These are phyloP conservation scores for Eidolon helvum DNA, from an alignment of 2,113 vertebrate genomes.

Conservation along the genomic window DNA sequence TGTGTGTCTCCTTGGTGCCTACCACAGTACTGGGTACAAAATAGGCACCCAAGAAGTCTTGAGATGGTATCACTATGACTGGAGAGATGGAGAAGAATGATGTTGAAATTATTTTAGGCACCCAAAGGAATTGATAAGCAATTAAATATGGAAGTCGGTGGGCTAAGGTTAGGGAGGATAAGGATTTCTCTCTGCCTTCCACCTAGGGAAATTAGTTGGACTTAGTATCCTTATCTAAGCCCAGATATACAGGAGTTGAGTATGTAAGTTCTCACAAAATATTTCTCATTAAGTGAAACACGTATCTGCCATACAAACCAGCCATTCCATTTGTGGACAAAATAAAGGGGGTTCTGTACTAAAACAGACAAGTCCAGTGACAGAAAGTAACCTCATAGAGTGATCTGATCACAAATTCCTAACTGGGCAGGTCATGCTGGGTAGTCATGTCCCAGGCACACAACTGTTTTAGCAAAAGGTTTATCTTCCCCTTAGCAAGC, in stretches of 20 bases:
- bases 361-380: background rate
- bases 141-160: background rate
- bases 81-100: background rate
- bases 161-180: background rate
- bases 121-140: background rate
- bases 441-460: background rate
- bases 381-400: background rate
- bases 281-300: constrained; percentile 16
- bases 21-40: background rate
- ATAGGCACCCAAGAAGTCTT: background rate
- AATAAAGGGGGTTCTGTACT: background rate
- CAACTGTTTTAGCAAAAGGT: background rate
- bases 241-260: background rate
- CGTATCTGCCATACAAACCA: background rate
- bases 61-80: background rate
- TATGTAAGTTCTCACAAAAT: background rate
- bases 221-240: background rate
- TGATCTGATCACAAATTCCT: background rate
- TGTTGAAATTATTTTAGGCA: background rate
- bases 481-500: background rate
- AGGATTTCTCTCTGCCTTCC: background rate
- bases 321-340: background rate
- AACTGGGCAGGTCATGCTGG: background rate
- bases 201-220: background rate
- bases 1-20: background rate